Evolutionary conservation across 1,140 invertebrate genomes (phyloP).

Genomic region (Bombus confusus): DNA sequence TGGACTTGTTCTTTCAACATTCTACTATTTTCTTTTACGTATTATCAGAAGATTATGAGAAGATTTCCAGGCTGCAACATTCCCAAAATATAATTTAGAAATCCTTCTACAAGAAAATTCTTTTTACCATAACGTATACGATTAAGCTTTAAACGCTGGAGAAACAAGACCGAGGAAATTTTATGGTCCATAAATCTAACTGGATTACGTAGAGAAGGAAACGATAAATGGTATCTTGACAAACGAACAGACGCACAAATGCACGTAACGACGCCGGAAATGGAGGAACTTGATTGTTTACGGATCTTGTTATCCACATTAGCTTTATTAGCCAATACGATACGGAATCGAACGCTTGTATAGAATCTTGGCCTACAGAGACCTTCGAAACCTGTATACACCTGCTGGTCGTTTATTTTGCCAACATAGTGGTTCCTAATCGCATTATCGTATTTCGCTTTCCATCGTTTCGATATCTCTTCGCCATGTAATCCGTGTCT

Average conservation of each 20-base stretch:
- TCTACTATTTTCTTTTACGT: no score
- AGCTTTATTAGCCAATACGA: background rate
- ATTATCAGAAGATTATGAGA: no score
- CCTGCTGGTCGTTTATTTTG: slow-evolving; percentile 51
- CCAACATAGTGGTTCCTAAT: slow-evolving; percentile 59
- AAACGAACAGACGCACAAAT: background rate
- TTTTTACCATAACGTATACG: no score
- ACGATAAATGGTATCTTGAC: background rate
- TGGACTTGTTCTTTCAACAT: no score
- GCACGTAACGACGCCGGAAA: background rate
- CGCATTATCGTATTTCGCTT: slow-evolving; percentile 62
- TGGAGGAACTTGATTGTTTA: slow-evolving; percentile 26
- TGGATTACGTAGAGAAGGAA: background rate
- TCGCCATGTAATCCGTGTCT: slow-evolving; percentile 47
- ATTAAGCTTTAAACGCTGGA: background rate
- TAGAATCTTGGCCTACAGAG: slow-evolving; percentile 34
- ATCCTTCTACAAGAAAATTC: no score
- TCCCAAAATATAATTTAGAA: no score
- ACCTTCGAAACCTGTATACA: slow-evolving; percentile 44
- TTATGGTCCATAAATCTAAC: background rate
- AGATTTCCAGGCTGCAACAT: no score
- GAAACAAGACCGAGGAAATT: background rate
- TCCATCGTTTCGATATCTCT: slow-evolving; percentile 55
- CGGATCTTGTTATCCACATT: slow-evolving; percentile 21
- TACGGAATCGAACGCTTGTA: background rate